A percentile compares a stretch with the other conserved stretches of the same genome.
Conservation (phyloP, 2,888 invertebrate species). For the Biston betularia region DNA sequence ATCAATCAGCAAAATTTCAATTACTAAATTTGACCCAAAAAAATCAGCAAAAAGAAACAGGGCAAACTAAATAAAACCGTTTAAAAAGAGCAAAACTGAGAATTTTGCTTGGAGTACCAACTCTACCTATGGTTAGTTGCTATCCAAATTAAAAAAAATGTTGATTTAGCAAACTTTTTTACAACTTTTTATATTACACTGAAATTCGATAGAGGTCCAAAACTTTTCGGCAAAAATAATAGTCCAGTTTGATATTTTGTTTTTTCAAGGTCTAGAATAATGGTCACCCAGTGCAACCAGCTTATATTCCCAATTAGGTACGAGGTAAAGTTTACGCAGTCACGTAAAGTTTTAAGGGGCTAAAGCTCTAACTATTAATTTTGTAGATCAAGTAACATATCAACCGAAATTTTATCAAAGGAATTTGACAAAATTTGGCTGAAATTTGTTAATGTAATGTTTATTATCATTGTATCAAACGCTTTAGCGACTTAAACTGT, state of each 20-base stretch:
- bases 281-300: neutral
- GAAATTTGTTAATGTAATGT: no score
- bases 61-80: no score
- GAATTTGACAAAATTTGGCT: no score
- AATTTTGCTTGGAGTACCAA: neutral
- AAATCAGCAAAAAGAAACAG: no score
- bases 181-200: constrained; percentile 20
- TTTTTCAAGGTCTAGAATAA: constrained; percentile 3
- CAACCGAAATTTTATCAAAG: neutral
- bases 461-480: no score
- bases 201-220: neutral
- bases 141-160: constrained; percentile 9
- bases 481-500: neutral
- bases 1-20: no score
- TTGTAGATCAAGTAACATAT: neutral
- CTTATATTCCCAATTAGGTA: neutral
- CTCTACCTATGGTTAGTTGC: neutral
- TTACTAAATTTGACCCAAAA: no score
- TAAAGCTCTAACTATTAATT: constrained; percentile 9
- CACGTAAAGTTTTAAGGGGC: constrained; percentile 13
- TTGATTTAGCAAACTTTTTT: constrained; percentile 10
- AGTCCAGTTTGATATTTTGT: neutral
- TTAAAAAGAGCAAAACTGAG: neutral
- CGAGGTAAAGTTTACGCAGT: no score
- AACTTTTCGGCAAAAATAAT: constrained; percentile 8